phyloP scores from a whole-genome alignment of 2,113 vertebrate species.

The Cricetomys ansorgei region DNA sequence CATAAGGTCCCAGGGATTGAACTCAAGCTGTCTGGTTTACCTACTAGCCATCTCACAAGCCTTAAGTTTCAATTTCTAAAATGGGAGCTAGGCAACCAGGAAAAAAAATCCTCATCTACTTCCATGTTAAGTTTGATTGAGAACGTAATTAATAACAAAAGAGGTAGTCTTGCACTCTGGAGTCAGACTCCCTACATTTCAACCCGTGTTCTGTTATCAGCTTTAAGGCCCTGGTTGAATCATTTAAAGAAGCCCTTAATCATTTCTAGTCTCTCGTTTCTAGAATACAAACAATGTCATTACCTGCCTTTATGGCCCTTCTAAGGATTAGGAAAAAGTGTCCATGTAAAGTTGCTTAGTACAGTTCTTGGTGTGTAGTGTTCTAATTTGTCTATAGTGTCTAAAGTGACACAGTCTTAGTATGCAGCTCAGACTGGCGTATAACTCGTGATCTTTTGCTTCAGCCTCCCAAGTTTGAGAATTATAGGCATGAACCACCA shows the following conservation, averaged over 20 bases:
- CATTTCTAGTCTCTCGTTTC: background rate
- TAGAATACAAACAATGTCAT: background rate
- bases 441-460: background rate
- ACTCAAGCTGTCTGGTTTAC: background rate
- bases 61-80: background rate
- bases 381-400: background rate
- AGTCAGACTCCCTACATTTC: conserved; percentile 12
- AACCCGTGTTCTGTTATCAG: background rate
- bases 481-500: background rate
- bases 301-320: background rate
- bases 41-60: background rate
- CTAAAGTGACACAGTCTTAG: background rate
- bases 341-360: background rate
- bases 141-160: background rate
- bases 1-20: background rate
- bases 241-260: conserved; percentile 6
- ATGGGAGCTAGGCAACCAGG: background rate
- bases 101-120: background rate
- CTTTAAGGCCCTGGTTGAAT: background rate
- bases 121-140: background rate
- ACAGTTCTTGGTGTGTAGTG: background rate
- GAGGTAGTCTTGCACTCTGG: background rate
- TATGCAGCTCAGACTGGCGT: background rate
- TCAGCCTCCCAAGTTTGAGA: background rate
- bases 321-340: background rate